These are phyloP conservation scores for Mesochorus sp. DNA, from an alignment of 2,888 invertebrate species.

Conservation along the genomic window DNA sequence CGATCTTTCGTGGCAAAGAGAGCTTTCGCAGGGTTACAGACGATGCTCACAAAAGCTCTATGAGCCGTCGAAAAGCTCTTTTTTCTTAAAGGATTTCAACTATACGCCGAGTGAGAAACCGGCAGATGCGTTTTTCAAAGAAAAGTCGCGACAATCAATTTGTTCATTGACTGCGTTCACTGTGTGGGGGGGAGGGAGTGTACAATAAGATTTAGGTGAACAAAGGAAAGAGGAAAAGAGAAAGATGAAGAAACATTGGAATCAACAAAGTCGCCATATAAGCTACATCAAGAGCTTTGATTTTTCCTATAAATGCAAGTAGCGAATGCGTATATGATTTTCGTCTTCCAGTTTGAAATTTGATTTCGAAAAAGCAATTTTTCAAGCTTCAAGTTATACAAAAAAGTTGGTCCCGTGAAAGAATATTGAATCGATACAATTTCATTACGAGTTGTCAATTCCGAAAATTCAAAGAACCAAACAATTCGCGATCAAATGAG, in stretches of 20 bases:
- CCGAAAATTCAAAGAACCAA: no score
- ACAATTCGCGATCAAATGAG: no score
- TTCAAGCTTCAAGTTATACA: not conserved
- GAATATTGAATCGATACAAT: not conserved
- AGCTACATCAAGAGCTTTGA: no score
- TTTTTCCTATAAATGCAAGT: no score
- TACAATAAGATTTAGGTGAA: not conserved
- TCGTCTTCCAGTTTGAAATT: no score
- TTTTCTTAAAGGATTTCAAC: conserved; percentile 42
- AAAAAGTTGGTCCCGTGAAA: not conserved
- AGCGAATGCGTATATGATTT: no score
- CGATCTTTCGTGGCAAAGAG: not conserved
- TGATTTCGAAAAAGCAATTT: not conserved
- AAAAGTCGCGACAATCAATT: conserved; percentile 30
- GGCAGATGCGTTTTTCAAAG: conserved; percentile 1
- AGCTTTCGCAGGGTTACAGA: conserved; percentile 24
- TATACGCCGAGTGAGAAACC: conserved; percentile 19
- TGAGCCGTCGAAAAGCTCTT: conserved; percentile 3
- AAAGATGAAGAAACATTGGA: not conserved
- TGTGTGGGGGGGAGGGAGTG: no score
- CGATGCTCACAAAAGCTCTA: not conserved
- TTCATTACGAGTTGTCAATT: no score
- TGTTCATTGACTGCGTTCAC: conserved; percentile 10
- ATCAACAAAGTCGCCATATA: no score
- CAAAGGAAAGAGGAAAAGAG: not conserved